Percentiles rank a stretch among this genome's conserved stretches.
Evolutionary conservation across 2,888 invertebrate genomes (phyloP).

Genomic region (Neuroscelio doddi): DNA sequence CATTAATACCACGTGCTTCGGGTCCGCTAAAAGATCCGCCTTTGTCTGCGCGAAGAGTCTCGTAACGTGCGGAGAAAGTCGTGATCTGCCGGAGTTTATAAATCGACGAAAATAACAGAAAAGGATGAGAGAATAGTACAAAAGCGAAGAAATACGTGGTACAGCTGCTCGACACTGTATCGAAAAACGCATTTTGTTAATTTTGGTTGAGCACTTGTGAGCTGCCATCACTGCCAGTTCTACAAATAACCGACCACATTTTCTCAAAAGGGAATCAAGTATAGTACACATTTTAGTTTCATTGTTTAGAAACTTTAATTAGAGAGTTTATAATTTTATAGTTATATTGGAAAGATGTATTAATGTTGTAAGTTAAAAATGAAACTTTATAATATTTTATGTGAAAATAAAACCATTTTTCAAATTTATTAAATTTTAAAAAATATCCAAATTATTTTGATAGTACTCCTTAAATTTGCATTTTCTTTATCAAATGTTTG

Average conservation of each 20-base stretch:
- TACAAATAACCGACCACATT: background rate
- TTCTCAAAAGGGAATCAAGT: too few species aligned
- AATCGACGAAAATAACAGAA: conserved; percentile 8
- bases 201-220: conserved; percentile 16
- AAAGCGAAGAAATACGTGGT: conserved; percentile 34
- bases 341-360: too few species aligned
- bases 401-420: too few species aligned
- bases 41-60: conserved; percentile 27
- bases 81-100: conserved; percentile 37
- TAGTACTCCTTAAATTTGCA: too few species aligned
- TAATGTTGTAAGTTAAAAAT: too few species aligned
- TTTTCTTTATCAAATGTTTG: too few species aligned
- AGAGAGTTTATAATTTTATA: too few species aligned
- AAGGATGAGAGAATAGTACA: conserved; percentile 10
- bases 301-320: too few species aligned
- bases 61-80: conserved; percentile 27
- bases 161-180: conserved; percentile 27
- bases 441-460: too few species aligned
- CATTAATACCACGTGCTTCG: conserved; percentile 45
- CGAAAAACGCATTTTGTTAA: conserved; percentile 28
- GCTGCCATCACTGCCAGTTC: background rate
- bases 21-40: conserved; percentile 24
- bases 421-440: too few species aligned
- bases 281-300: too few species aligned
- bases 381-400: too few species aligned